Evolutionary conservation across 2,113 vertebrate genomes (phyloP).

Genomic region (Phycodurus eques): DNA sequence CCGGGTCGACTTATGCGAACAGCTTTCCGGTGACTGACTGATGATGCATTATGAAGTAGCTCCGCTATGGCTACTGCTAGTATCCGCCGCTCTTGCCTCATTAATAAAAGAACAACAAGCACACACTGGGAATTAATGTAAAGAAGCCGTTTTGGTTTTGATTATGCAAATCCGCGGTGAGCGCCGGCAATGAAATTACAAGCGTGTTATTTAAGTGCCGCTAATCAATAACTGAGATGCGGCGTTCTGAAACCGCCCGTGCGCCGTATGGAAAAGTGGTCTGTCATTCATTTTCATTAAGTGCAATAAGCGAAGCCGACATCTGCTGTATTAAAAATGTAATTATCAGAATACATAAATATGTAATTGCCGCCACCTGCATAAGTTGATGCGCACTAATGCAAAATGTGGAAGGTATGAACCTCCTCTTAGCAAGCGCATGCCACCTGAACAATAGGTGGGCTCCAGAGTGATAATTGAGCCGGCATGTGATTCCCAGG

Average conservation of each 20-base stretch:
- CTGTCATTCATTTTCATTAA: slow-evolving; percentile 74
- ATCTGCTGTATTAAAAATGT: slow-evolving; percentile 74
- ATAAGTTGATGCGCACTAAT: slow-evolving; percentile 72
- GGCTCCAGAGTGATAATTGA: slow-evolving; percentile 60
- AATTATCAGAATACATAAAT: slow-evolving; percentile 77
- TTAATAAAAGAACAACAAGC: slow-evolving; percentile 19
- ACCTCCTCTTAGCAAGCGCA: slow-evolving; percentile 57
- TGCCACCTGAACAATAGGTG: slow-evolving; percentile 64
- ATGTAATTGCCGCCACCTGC: slow-evolving; percentile 69
- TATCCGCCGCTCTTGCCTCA: slow-evolving; percentile 4
- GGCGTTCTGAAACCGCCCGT: slow-evolving; percentile 2
- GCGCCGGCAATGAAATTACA: slow-evolving; percentile 41
- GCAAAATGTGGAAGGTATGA: slow-evolving; percentile 62
- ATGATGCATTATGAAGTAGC: slow-evolving; percentile 18
- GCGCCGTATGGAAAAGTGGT: slow-evolving; percentile 32
- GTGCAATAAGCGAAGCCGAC: slow-evolving; percentile 63
- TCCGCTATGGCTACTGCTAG: background rate
- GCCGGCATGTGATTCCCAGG: slow-evolving; percentile 40
- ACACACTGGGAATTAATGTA: slow-evolving; percentile 2
- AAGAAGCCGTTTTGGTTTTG: slow-evolving; percentile 31
- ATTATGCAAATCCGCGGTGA: slow-evolving; percentile 41
- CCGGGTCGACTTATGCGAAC: slow-evolving; percentile 12
- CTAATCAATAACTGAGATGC: slow-evolving; percentile 43
- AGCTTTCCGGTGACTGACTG: slow-evolving; percentile 19
- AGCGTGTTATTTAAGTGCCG: slow-evolving; percentile 30